These are phyloP conservation scores for Colaptes auratus DNA, from an alignment of 2,113 vertebrate species.

Conservation along the genomic window DNA sequence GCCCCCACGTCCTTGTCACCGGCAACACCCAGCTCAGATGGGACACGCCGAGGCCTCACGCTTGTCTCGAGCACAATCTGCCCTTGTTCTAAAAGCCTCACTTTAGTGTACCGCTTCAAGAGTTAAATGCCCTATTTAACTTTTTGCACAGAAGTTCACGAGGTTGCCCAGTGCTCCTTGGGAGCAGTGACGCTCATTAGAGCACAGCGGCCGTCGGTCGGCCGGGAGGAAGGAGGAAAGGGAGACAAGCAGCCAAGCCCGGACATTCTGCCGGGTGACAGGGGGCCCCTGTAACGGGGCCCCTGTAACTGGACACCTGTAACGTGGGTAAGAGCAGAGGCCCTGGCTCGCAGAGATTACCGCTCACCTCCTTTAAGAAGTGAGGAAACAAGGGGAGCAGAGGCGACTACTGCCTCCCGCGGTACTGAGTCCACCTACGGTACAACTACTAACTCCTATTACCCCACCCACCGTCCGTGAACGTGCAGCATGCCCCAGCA, in stretches of 20 bases:
- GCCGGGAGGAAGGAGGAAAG: accelerated
- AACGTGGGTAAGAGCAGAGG: accelerated
- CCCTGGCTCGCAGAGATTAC: accelerated
- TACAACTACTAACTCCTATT: too few relatives aligned
- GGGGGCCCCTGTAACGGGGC: accelerated
- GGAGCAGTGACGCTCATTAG: accelerated
- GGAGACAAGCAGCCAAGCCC: accelerated
- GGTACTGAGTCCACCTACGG: too few relatives aligned
- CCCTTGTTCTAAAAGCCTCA: neutral
- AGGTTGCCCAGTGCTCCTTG: too few relatives aligned
- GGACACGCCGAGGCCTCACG: too few relatives aligned
- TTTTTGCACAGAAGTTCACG: neutral
- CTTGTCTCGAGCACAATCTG: accelerated
- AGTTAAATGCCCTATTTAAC: neutral
- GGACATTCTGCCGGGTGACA: accelerated
- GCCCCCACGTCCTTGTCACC: too few relatives aligned
- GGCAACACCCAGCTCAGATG: accelerated
- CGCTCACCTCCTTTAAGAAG: accelerated
- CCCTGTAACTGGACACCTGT: accelerated
- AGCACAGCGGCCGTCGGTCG: too few relatives aligned
- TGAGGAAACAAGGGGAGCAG: accelerated
- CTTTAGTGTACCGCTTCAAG: accelerated
- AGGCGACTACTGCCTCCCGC: neutral
- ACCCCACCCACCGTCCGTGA: accelerated
- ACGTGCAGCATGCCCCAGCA: accelerated